phyloP scores from a whole-genome alignment of 1,140 invertebrate species.

The Bombus polaris region DNA sequence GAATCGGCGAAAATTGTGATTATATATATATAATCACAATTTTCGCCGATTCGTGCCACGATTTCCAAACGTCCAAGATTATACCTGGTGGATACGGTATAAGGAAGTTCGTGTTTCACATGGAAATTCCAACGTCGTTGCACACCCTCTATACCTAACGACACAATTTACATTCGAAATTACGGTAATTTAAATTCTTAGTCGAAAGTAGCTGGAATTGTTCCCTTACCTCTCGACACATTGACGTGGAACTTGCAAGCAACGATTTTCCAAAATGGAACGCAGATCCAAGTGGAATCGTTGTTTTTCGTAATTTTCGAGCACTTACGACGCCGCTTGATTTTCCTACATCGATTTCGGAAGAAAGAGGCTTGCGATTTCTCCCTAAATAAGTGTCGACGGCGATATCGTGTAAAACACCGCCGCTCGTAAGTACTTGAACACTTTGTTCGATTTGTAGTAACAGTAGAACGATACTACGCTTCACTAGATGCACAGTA shows the following conservation, averaged over 20 bases:
- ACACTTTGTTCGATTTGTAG: too few relatives aligned
- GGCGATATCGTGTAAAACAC: too few relatives aligned
- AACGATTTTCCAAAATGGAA: neutral
- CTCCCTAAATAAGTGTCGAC: neutral
- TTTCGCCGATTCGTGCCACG: neutral
- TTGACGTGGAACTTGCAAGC: neutral
- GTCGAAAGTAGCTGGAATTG: neutral
- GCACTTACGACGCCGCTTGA: neutral
- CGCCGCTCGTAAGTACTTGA: too few relatives aligned
- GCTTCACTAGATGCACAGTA: too few relatives aligned
- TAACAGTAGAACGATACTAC: too few relatives aligned
- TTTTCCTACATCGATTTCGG: neutral
- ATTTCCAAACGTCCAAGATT: neutral
- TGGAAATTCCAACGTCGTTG: neutral
- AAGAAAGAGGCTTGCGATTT: neutral
- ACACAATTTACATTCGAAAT: neutral
- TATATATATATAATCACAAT: neutral
- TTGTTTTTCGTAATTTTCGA: neutral
- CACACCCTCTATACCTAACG: neutral
- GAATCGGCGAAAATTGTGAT: too few relatives aligned
- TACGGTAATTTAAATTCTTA: neutral
- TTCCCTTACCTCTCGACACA: neutral
- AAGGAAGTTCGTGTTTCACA: neutral
- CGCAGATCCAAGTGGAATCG: neutral
- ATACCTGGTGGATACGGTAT: neutral